phyloP scores from a whole-genome alignment of 2,888 invertebrate genomes.

The Heliconius cydno region DNA sequence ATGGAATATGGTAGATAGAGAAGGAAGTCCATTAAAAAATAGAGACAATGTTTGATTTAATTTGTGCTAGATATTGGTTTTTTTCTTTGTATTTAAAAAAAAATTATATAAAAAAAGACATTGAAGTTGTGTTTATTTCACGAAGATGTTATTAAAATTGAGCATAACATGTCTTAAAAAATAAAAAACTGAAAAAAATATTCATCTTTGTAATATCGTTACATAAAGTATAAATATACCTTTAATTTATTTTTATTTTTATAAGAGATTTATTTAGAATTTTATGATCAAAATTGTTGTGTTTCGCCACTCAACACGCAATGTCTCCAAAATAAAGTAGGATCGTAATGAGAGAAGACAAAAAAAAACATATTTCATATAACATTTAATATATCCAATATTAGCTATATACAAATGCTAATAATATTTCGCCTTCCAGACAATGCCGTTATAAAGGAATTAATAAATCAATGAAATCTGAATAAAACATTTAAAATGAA shows the following conservation, averaged over 20 bases:
- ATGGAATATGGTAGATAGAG: background rate
- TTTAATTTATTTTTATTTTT: no score
- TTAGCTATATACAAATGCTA: background rate
- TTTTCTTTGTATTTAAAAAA: no score
- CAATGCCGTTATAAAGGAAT: background rate
- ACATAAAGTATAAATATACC: no score
- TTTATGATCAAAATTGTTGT: no score
- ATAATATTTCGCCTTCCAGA: background rate
- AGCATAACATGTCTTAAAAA: no score
- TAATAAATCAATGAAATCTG: background rate
- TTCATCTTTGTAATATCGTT: no score
- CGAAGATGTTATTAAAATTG: no score
- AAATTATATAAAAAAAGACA: no score
- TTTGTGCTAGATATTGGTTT: background rate
- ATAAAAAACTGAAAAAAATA: no score
- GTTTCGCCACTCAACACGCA: background rate
- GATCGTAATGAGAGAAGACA: background rate
- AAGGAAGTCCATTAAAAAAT: no score
- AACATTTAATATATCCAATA: background rate
- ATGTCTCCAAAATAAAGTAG: background rate
- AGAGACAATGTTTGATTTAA: background rate
- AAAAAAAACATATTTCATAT: background rate
- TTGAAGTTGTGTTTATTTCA: no score
- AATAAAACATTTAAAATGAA: constrained; percentile 18
- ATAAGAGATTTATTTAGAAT: no score